Base-by-base conservation (phyloP, 1,140 invertebrate species). In the Phocides pigmalion region DNA sequence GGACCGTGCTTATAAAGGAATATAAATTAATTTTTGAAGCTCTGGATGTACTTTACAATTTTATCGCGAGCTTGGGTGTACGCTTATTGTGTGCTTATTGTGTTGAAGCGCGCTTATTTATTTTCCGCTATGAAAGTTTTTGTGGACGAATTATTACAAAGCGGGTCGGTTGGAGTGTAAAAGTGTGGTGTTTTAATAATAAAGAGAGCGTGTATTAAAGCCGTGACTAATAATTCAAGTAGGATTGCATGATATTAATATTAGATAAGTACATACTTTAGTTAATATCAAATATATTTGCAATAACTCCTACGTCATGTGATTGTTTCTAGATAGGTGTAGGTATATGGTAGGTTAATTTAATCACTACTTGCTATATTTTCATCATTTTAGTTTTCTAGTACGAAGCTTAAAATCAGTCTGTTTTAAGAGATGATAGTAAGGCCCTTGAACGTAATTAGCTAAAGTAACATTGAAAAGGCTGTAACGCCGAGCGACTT, bases 151-250 rank as follows among this genome's bases (percentile, higher is more conserved):
- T 47, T 61, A 71, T 63, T 66, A 68, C 59, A 65, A 69, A 46
- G 58, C 65, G 59, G 59, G 62, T 64, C 37, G 66, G 62, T 63
- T 46, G 42, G 32, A 25, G 35, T 39, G 35, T 4, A 39, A 39
- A 56, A 59, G 35, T 65, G 54, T 71, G 61, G 68, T 62, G 54
- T 68, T 69, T 67, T 70, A 73, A 59, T 66, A 69, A 73, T 68
- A 66, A 66, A 64, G 20, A 5, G 20, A 22, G 20, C 20, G 20
- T 22, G 20, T 5, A 22, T 22, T 22, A 22, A 22, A 5, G 20
- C 20, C 9, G 25, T 28, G 25, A 28, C 25, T 28, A 28, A 4
- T 28, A 8, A 28, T 6, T 8, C 9, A 28, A 28, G 56, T n/a
- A 2, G 9, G n/a, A 8, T 35, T 8, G 32, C n/a, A 11, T 35